Base-by-base conservation (phyloP, 2,888 invertebrate species). In the Clistopyga incitator region DNA sequence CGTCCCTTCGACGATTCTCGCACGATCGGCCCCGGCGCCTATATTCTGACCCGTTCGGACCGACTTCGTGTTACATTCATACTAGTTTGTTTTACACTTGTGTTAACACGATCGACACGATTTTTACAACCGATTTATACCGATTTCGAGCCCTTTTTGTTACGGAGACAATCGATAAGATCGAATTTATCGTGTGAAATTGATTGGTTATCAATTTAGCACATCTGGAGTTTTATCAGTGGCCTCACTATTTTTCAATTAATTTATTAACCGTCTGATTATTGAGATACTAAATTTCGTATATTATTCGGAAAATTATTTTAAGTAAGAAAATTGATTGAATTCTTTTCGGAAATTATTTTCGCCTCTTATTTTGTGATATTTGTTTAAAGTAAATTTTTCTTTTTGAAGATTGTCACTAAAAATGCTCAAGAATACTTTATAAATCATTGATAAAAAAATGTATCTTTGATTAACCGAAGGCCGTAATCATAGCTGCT, bases 91-190 rank as follows among this genome's bases (percentile, higher is more conserved):
- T 34, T 59, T 13, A 29, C 59, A 6, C n/a, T 59, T 10, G 34
- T 34, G 34, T 61, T 61, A n/a, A 61, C 61, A 61, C 29, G 34
- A 34, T 29, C 34, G 34, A 61, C n/a, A 61, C 61, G 29, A 61
- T 15, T 61, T 61, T 34, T 61, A 10, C 1, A 34, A 34, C 6
- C 10, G 34, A 61, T 61, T 34, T 34, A 6, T n/a, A 61, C 34
- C n/a, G 61, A 61, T 61, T 18, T 34, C 15, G 15, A 29, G 34
- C 6, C 8, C n/a, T 34, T n/a, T 61, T 61, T n/a, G 34, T 61
- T n/a, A 34, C 15, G n/a, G n/a, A 59, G 29, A 13, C 13, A 29
- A 54, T 56, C 56, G 56, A 56, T 56, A 56, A 23, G 13, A 56
- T 56, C 52, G 52, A 18, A 20, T 54, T 54, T 54, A 0, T 54